These are phyloP conservation scores for Dendrolimus punctatus DNA, from an alignment of 1,140 invertebrate genomes.

Conservation along the genomic window DNA sequence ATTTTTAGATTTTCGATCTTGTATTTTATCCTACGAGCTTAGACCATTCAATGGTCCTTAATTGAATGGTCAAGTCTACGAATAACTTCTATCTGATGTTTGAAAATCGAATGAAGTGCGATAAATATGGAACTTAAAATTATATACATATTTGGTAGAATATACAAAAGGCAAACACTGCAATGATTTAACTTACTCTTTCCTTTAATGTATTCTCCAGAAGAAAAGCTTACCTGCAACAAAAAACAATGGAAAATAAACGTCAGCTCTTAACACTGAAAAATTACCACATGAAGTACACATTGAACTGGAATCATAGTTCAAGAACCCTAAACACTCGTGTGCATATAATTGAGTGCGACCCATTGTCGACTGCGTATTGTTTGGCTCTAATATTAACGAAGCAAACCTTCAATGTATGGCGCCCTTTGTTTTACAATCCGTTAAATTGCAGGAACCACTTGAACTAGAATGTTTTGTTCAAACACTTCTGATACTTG, in stretches of 20 bases:
- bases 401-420: slow-evolving; percentile 31
- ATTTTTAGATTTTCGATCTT: too few relatives aligned
- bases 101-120: too few relatives aligned
- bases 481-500: slow-evolving; percentile 30
- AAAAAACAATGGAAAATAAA: slow-evolving; percentile 26
- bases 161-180: too few relatives aligned
- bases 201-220: too few relatives aligned
- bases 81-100: too few relatives aligned
- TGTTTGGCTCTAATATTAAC: slow-evolving; percentile 25
- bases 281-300: background rate
- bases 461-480: slow-evolving; percentile 38
- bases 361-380: slow-evolving; percentile 28
- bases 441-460: slow-evolving; percentile 14
- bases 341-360: slow-evolving; percentile 26
- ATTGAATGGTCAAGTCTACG: too few relatives aligned
- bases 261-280: too few relatives aligned
- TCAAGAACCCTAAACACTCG: slow-evolving; percentile 36
- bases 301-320: slow-evolving; percentile 24
- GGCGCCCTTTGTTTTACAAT: slow-evolving; percentile 12
- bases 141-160: too few relatives aligned
- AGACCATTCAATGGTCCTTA: too few relatives aligned
- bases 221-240: slow-evolving; percentile 38
- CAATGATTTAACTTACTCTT: too few relatives aligned
- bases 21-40: too few relatives aligned
- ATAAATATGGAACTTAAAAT: too few relatives aligned